A percentile compares a stretch with the other conserved stretches of the same genome.
Conservation (phyloP, 1,140 invertebrate species). For the Lamellibrachia luymesi region DNA sequence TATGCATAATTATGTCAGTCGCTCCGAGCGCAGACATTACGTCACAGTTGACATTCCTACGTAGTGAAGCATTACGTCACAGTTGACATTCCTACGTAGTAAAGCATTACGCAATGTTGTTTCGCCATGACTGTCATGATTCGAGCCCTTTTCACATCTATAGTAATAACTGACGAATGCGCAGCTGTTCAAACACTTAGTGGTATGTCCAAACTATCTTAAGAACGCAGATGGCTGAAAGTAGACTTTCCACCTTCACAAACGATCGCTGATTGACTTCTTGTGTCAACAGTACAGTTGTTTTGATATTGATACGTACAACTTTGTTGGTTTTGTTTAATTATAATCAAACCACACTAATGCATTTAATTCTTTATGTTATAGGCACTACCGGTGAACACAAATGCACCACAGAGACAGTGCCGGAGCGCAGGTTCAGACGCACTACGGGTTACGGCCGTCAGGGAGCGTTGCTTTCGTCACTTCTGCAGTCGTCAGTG, state of each 20-base stretch:
- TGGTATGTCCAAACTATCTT: too few relatives aligned
- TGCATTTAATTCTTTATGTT: neutral
- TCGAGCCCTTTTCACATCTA: too few relatives aligned
- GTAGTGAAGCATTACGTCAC: neutral
- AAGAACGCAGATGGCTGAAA: too few relatives aligned
- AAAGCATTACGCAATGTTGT: neutral
- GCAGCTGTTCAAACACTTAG: too few relatives aligned
- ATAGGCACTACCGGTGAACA: neutral
- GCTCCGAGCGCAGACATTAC: neutral
- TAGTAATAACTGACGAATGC: too few relatives aligned
- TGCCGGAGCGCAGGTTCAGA: neutral
- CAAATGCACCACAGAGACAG: neutral
- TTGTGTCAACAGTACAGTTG: too few relatives aligned
- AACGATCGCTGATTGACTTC: too few relatives aligned
- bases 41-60: neutral
- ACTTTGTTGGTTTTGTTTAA: too few relatives aligned
- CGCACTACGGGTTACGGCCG: neutral
- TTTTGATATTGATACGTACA: too few relatives aligned
- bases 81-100: neutral
- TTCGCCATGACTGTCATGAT: neutral
- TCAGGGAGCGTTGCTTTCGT: neutral
- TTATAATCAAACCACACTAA: neutral
- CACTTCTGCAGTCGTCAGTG: neutral
- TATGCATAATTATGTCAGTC: neutral
- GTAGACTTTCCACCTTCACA: too few relatives aligned